phyloP scores from a whole-genome alignment of 2,797 vertebrate species.

The Crocodylus rhombifer region DNA sequence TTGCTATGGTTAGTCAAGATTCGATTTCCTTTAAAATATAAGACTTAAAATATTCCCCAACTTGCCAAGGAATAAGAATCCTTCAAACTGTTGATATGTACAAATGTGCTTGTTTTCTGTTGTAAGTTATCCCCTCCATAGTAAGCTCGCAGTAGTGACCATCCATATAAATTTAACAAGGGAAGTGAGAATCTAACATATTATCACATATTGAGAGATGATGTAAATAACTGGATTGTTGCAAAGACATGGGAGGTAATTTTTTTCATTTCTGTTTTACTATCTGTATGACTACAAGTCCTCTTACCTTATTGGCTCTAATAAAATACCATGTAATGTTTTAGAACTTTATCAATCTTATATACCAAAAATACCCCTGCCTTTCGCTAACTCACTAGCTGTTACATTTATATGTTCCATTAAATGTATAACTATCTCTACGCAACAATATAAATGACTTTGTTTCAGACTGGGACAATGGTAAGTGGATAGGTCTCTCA shows the following conservation, averaged over 20 bases:
- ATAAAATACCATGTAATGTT: slow-evolving; percentile 1
- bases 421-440: slow-evolving; percentile 66
- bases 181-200: slow-evolving; percentile 47
- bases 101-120: slow-evolving; percentile 81
- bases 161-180: slow-evolving; percentile 77
- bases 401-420: slow-evolving; percentile 53
- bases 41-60: slow-evolving; percentile 84
- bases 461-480: slow-evolving; percentile 76
- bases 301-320: slow-evolving; percentile 38
- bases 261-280: slow-evolving; percentile 48
- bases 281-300: slow-evolving; percentile 16
- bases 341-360: slow-evolving; percentile 38
- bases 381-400: slow-evolving; percentile 50
- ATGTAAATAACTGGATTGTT: slow-evolving; percentile 46
- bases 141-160: slow-evolving; percentile 76
- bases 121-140: slow-evolving; percentile 76
- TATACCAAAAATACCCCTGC: slow-evolving; percentile 51
- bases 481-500: slow-evolving; percentile 68
- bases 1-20: slow-evolving; percentile 86
- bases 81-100: slow-evolving; percentile 85
- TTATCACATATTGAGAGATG: slow-evolving; percentile 52
- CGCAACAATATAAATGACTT: slow-evolving; percentile 63
- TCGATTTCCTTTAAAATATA: slow-evolving; percentile 87
- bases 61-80: slow-evolving; percentile 83
- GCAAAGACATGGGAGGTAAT: slow-evolving; percentile 10